phyloP scores from a whole-genome alignment of 2,797 vertebrate genomes.

The Urocyon cinereoargenteus region DNA sequence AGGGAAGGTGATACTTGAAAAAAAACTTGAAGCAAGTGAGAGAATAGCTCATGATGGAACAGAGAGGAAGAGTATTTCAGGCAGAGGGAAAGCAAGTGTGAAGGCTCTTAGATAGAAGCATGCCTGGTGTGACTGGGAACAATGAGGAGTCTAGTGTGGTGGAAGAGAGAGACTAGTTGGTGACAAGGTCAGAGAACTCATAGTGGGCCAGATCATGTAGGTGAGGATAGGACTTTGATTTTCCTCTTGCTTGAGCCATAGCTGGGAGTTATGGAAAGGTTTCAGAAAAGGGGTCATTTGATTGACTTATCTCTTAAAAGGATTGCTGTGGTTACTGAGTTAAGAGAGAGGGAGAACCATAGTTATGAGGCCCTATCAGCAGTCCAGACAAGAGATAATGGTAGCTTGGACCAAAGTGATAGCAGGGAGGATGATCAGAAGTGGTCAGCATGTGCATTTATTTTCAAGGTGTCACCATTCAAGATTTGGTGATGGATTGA shows the following conservation, averaged over 20 bases:
- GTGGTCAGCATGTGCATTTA: neutral
- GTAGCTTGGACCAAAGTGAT: neutral
- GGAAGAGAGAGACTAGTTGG: neutral
- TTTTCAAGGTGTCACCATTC: neutral
- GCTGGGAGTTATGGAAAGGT: neutral
- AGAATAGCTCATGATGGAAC: neutral
- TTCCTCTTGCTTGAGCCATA: conserved; percentile 1
- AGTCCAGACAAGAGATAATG: neutral
- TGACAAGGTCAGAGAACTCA: conserved; percentile 12
- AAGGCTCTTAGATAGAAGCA: neutral
- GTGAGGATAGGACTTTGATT: conserved; percentile 18
- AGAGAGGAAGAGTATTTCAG: neutral
- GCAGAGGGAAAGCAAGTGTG: neutral
- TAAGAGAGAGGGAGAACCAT: conserved; percentile 3
- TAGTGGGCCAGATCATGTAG: neutral
- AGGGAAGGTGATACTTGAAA: conserved; percentile 27
- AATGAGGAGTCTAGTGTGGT: neutral
- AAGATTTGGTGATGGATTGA: conserved; percentile 34
- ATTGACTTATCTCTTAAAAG: conserved; percentile 44
- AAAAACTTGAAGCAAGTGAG: conserved; percentile 11
- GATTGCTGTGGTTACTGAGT: neutral
- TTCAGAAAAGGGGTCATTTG: neutral
- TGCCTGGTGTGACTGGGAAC: neutral
- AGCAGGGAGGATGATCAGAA: conserved; percentile 22
- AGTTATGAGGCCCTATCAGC: conserved; percentile 9